Evolutionary conservation across 2,797 vertebrate species (phyloP), one percentile per base, ranked within the genome.

Genomic region (Chelon auratus): DNA sequence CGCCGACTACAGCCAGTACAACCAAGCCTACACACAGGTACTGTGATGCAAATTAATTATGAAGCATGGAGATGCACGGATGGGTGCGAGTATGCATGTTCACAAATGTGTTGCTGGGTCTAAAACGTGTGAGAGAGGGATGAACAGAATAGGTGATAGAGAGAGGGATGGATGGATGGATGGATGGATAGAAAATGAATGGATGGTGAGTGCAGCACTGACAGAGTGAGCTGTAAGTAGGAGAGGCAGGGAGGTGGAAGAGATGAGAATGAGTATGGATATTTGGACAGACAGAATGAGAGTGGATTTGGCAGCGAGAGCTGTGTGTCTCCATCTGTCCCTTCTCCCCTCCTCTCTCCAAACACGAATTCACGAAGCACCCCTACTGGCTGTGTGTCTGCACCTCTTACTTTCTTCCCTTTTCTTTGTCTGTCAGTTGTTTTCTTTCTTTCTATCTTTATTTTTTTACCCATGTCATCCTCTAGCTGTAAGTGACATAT

Each of bases 1-100:
- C 48, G 71, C 94, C 1, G 90, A 91, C 75, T 97, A 96, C 80
- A 92, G 93, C 59, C 96, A 97, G 39, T 97, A 96, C 51, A 95
- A 93, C 81, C 97, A 97, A 87, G 93, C 87, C 58, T 95, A 95
- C 91, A 90, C 94, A 65, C 94, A 95, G 93, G 95, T 95, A 91
- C 63, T 5, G 15, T n/a, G 15, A 10, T 18, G 11, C 45, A 48
- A 48, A 37, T 10, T 24, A 39, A 51, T 42, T 26, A 52, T 48
- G 9, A 62, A 18, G 37, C 17, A 9, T 14, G 17, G 0, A 2
- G 11, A 47, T 37, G 10, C 15, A 42, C 30, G 22, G 18, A 10
- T 47, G n/a, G 40, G 24, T 39, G 58, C 5, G 11, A 26, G 10
- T 51, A 9, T 50, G 24, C n/a, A 17, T 58, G 30, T 24, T 57